phyloP scores from a whole-genome alignment of 2,797 vertebrate species.

The Lepidocolaptes lacrymiger region DNA sequence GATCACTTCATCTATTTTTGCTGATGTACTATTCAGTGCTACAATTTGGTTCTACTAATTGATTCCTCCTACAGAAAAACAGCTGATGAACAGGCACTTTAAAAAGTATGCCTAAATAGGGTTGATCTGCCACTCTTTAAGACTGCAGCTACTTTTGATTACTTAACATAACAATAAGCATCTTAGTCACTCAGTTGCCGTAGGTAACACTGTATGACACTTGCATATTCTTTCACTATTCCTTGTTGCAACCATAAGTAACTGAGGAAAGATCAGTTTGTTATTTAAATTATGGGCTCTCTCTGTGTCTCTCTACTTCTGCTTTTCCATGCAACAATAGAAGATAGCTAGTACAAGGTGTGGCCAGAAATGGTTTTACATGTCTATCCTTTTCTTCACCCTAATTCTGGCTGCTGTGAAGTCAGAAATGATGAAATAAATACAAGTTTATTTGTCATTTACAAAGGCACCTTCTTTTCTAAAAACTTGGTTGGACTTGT shows the following conservation, averaged over 20 bases:
- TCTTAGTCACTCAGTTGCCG: slow-evolving; percentile 36
- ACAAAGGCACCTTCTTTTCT: not conserved
- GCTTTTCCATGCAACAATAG: not conserved
- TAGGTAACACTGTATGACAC: not conserved
- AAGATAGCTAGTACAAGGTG: not conserved
- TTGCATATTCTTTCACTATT: not conserved
- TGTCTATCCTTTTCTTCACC: not conserved
- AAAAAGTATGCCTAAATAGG: slow-evolving; percentile 5
- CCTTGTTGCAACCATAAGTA: not conserved
- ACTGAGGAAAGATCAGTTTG: not conserved
- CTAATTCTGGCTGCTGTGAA: not conserved
- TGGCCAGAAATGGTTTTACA: not conserved
- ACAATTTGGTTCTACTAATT: slow-evolving; percentile 32
- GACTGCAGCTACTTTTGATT: slow-evolving; percentile 30
- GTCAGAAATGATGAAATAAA: not conserved
- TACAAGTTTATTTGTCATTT: not conserved
- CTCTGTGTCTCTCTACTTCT: not conserved
- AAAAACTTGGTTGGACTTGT: not conserved
- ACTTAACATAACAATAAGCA: slow-evolving; percentile 49
- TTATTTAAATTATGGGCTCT: not conserved
- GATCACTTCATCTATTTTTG: slow-evolving; percentile 45
- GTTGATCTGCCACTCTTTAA: slow-evolving; percentile 22
- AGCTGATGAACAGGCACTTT: slow-evolving; percentile 27
- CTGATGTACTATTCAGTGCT: slow-evolving; percentile 37
- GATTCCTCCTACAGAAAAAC: slow-evolving; percentile 60